Percentiles rank a stretch among this genome's conserved stretches.
Evolutionary conservation across 2,797 vertebrate species (phyloP).

Genomic region (Apodemus agrarius): DNA sequence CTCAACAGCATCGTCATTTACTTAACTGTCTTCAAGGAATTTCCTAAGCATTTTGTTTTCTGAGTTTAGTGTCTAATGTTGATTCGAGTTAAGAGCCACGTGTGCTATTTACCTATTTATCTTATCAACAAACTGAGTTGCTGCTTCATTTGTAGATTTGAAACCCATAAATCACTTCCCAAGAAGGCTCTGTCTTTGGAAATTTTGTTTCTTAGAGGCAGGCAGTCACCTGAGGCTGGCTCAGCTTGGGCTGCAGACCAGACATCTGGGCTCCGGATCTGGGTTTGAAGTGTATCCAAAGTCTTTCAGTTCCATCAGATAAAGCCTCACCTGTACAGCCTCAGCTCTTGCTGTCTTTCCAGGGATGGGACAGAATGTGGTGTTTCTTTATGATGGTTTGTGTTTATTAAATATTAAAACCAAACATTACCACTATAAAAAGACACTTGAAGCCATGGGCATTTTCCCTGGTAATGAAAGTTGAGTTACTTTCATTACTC

Average conservation of each 20-base stretch:
- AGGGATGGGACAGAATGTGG: slow-evolving; percentile 42
- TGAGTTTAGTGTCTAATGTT: not conserved
- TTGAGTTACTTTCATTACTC: slow-evolving; percentile 69
- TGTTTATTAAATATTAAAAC: slow-evolving; percentile 82
- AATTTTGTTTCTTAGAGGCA: not conserved
- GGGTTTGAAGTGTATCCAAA: slow-evolving; percentile 72
- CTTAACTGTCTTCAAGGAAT: not conserved
- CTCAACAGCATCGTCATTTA: not conserved
- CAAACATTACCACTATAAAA: slow-evolving; percentile 75
- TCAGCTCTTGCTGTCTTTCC: slow-evolving; percentile 63
- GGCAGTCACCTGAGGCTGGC: fast-evolving
- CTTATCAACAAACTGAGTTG: not conserved
- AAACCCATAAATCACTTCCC: not conserved
- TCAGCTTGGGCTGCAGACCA: not conserved
- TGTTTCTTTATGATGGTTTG: slow-evolving; percentile 64
- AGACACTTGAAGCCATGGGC: slow-evolving; percentile 63
- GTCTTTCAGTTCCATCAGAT: slow-evolving; percentile 68
- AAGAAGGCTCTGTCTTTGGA: not conserved
- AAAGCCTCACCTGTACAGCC: slow-evolving; percentile 65
- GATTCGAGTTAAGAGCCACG: not conserved
- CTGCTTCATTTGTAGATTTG: not conserved
- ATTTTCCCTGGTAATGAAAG: slow-evolving; percentile 75
- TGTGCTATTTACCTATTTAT: not conserved
- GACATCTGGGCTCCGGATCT: slow-evolving; percentile 69
- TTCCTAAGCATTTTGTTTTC: not conserved